phyloP scores from a whole-genome alignment of 2,113 vertebrate species.

The Manacus vitellinus region DNA sequence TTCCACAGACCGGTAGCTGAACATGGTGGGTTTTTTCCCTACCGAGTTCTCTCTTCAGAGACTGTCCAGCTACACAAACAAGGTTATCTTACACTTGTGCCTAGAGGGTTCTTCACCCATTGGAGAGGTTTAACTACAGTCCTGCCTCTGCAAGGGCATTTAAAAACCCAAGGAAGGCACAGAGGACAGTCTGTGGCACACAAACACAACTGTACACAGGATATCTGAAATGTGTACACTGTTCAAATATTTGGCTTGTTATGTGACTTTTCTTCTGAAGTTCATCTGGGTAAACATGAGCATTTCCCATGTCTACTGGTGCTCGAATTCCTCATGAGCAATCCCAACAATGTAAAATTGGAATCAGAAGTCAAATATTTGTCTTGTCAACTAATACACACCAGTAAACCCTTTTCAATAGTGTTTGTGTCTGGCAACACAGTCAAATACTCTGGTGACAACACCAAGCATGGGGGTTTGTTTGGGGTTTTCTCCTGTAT shows the following conservation, averaged over 20 bases:
- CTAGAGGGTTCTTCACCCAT: neutral
- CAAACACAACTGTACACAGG: neutral
- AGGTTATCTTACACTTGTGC: neutral
- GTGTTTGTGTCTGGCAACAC: neutral
- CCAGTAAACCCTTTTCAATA: neutral
- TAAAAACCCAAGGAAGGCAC: neutral
- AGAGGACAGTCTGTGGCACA: neutral
- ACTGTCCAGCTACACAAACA: neutral
- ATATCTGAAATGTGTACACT: neutral
- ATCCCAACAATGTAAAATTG: neutral
- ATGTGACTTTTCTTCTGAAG: neutral
- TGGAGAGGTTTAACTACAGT: accelerated
- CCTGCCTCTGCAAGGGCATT: neutral
- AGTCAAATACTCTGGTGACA: neutral
- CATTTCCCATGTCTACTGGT: neutral
- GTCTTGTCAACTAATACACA: neutral
- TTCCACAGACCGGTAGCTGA: neutral
- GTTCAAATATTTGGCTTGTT: neutral
- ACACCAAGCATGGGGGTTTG: neutral
- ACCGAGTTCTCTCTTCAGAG: neutral
- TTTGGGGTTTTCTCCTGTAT: accelerated
- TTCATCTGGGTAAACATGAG: conserved; percentile 17
- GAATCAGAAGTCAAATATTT: neutral
- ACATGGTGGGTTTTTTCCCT: accelerated
- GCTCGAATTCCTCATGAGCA: neutral